Evolutionary conservation across 2,888 invertebrate genomes (phyloP), one percentile per base, ranked within the genome.

Genomic region (Brachylomia viminalis): DNA sequence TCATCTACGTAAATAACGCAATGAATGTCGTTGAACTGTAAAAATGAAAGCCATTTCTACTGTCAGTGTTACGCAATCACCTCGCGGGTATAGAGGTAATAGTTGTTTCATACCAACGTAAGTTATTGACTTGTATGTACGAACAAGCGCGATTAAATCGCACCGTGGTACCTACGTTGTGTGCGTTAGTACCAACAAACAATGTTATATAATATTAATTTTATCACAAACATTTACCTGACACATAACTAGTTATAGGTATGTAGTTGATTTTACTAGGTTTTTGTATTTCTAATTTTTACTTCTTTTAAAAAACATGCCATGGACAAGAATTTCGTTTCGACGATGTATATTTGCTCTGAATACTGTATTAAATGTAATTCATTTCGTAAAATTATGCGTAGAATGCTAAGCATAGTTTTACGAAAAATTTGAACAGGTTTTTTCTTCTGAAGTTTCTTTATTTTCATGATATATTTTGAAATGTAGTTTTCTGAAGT

Each of bases 51-150:
- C n/a, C n/a, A n/a, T n/a, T n/a, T n/a, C n/a, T n/a, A n/a, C n/a
- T n/a, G n/a, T n/a, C n/a, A n/a, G n/a, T n/a, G n/a, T n/a, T n/a
- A n/a, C n/a, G n/a, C n/a, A n/a, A n/a, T n/a, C n/a, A n/a, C n/a
- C n/a, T n/a, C n/a, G n/a, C n/a, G n/a, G n/a, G n/a, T n/a, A n/a
- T n/a, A n/a, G n/a, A n/a, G n/a, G n/a, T n/a, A n/a, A n/a, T n/a
- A n/a, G n/a, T n/a, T 11, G 38, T 70, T 73, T 38, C 11, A 47
- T 62, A n/a, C 20, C n/a, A 54, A 56, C 27, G 13, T 38, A 33
- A 47, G 62, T 38, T 64, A 47, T 64, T 74, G 17, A 73, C 20
- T 30, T 61, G 52, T 54, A 13, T 72, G n/a, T n/a, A n/a, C n/a
- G 33, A 27, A 52, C 20, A 38, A 47, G 23, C 27, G 7, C 30